These are phyloP conservation scores for Nannobrachium achirus DNA, from an alignment of 2,113 vertebrate species.

Conservation along the genomic window DNA sequence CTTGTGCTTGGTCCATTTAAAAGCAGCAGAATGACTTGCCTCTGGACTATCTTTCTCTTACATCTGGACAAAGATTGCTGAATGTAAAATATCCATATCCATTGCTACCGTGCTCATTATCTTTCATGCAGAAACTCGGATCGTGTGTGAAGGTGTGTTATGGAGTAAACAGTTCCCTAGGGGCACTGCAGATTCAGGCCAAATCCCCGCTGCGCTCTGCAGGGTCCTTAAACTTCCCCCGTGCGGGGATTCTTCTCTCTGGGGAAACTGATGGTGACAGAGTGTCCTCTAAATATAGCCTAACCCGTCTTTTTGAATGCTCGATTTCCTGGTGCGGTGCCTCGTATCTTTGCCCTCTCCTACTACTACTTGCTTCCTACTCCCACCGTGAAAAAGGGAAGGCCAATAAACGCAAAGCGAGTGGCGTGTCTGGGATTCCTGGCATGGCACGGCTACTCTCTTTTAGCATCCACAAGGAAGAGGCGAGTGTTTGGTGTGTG, in stretches of 20 bases:
- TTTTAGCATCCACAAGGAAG: slow-evolving; percentile 52
- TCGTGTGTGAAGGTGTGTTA: slow-evolving; percentile 9
- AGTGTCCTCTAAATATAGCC: slow-evolving; percentile 50
- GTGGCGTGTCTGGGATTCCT: slow-evolving; percentile 55
- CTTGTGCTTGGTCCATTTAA: slow-evolving; percentile 44
- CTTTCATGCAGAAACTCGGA: no score
- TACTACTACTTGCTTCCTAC: slow-evolving; percentile 7
- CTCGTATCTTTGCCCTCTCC: slow-evolving; percentile 13
- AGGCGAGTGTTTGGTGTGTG: slow-evolving; percentile 41
- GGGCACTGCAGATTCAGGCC: not conserved
- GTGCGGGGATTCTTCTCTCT: slow-evolving; percentile 12
- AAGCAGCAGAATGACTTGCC: slow-evolving; percentile 12
- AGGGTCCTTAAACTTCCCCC: slow-evolving; percentile 12
- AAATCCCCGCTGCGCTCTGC: slow-evolving; percentile 2
- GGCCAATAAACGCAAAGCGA: slow-evolving; percentile 37
- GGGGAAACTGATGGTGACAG: slow-evolving; percentile 55
- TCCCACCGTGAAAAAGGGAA: slow-evolving; percentile 20
- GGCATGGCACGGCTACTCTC: slow-evolving; percentile 36
- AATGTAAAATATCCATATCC: slow-evolving; percentile 6
- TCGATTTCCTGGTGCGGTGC: slow-evolving; percentile 23
- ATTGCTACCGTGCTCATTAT: no score
- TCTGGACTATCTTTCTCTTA: slow-evolving; percentile 23
- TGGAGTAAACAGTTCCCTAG: slow-evolving; percentile 27
- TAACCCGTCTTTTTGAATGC: slow-evolving; percentile 30
- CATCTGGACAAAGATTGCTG: slow-evolving; percentile 40